phyloP scores from a whole-genome alignment of 2,888 invertebrate species.

The Sipha maydis region DNA sequence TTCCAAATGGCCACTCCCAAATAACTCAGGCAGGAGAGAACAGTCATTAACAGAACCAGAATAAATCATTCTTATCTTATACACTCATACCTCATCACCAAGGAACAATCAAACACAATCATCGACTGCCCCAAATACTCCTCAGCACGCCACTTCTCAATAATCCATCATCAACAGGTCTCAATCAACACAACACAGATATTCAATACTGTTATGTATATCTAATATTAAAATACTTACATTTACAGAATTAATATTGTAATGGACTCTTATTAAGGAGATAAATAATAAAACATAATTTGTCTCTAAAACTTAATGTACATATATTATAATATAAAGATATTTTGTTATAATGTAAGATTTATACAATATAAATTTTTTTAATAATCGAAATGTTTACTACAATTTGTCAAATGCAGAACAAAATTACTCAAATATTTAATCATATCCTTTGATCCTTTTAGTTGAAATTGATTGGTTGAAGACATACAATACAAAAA shows the following conservation, averaged over 20 bases:
- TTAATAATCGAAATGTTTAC: background rate
- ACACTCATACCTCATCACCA: too few species aligned
- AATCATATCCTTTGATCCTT: background rate
- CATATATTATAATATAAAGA: constrained; percentile 1
- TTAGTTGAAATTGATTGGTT: background rate
- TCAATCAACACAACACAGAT: too few species aligned
- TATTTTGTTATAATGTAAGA: background rate
- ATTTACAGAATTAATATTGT: background rate
- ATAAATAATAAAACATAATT: background rate
- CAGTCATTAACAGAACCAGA: too few species aligned
- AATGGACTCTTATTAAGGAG: background rate
- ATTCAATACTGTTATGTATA: background rate
- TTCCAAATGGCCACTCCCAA: too few species aligned
- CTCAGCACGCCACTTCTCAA: too few species aligned
- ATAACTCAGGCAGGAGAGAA: too few species aligned
- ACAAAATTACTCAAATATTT: background rate
- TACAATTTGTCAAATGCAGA: background rate
- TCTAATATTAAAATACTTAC: background rate
- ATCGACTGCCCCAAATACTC: too few species aligned
- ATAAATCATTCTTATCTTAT: too few species aligned
- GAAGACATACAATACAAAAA: background rate
- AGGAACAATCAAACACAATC: too few species aligned
- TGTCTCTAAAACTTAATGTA: background rate
- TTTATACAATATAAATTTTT: background rate
- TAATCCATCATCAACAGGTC: too few species aligned